Evolutionary conservation across 2,797 vertebrate species (phyloP).

Genomic region (Calcarius lapponicus): DNA sequence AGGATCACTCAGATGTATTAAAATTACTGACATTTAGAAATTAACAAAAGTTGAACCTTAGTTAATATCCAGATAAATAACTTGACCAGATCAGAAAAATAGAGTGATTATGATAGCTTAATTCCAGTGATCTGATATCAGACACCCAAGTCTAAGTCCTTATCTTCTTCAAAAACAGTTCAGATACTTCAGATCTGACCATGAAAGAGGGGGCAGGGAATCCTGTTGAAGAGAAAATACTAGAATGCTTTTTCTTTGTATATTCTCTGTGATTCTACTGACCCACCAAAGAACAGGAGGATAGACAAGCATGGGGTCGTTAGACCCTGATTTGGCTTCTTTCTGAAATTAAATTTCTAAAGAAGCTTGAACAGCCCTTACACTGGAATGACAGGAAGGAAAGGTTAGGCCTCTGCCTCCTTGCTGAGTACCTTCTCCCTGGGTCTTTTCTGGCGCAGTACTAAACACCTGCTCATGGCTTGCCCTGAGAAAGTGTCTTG

Average conservation of each 20-base stretch:
- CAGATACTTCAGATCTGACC: not conserved
- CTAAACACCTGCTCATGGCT: not conserved
- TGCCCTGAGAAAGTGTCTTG: not conserved
- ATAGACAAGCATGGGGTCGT: rapidly evolving
- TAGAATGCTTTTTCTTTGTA: not conserved
- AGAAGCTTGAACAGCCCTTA: not conserved
- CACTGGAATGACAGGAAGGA: not conserved
- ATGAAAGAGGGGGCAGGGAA: not conserved
- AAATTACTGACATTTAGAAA: not conserved
- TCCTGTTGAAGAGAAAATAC: not conserved
- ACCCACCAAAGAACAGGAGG: not conserved
- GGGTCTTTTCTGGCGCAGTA: not conserved
- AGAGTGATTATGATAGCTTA: not conserved
- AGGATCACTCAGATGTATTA: not conserved
- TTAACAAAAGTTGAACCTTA: not conserved
- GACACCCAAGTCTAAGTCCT: not conserved
- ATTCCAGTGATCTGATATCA: not conserved
- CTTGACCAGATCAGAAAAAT: not conserved
- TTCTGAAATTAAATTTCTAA: not conserved
- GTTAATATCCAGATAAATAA: not conserved
- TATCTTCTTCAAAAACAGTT: not conserved
- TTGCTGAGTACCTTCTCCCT: not conserved
- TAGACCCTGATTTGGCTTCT: not conserved
- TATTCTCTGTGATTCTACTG: not conserved
- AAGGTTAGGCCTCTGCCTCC: not conserved